Evolutionary conservation across 2,113 vertebrate species (phyloP).

Genomic region (Xiphorhynchus elegans): DNA sequence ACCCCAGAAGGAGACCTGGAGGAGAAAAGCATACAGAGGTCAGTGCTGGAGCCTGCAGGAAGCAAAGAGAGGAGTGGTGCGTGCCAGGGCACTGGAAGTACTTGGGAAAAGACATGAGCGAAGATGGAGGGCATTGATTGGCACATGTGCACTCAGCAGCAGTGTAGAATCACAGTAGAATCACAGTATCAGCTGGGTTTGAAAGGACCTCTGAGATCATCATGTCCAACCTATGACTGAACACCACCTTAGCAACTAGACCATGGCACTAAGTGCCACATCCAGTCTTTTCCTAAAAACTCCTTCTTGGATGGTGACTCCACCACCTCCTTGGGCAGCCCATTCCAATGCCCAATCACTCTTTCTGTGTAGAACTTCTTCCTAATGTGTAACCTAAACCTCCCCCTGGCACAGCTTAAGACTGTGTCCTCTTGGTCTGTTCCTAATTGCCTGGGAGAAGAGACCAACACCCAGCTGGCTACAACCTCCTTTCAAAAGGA

Average conservation of each 20-base stretch:
- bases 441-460: neutral
- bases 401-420: neutral
- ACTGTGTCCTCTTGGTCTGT: neutral
- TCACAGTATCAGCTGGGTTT: neutral
- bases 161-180: neutral
- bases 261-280: neutral
- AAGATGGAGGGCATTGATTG: neutral
- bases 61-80: accelerated
- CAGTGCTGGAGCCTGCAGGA: neutral
- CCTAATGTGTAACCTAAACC: neutral
- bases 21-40: neutral
- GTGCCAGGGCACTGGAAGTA: neutral
- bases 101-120: accelerated
- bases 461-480: neutral
- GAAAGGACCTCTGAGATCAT: neutral
- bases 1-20: neutral
- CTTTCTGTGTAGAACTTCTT: neutral
- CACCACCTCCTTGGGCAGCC: neutral
- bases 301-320: neutral
- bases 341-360: neutral
- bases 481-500: neutral
- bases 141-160: accelerated
- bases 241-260: neutral
- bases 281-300: neutral
- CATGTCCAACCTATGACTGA: neutral